A percentile compares a stretch with the other conserved stretches of the same genome.
phyloP scores from a whole-genome alignment of 2,888 invertebrate genomes.

The Cryptocheilus praepositus region DNA sequence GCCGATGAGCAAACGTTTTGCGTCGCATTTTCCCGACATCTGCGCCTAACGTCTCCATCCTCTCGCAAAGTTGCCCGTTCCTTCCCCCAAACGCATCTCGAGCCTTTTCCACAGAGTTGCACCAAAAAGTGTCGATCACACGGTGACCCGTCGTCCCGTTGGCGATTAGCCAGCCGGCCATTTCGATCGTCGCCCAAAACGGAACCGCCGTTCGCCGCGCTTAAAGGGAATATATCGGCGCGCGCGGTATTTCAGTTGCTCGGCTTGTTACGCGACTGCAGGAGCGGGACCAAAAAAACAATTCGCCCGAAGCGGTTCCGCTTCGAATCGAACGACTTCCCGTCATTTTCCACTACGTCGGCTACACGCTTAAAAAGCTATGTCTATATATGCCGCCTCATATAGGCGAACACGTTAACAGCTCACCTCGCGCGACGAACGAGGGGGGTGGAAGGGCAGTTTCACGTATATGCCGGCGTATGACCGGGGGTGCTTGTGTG shows the following conservation, averaged over 20 bases:
- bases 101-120: too few species aligned
- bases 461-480: too few species aligned
- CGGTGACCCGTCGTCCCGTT: too few species aligned
- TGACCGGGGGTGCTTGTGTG: neutral
- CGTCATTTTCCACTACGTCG: conserved; percentile 19
- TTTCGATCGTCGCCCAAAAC: too few species aligned
- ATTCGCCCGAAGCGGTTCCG: conserved; percentile 16
- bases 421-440: conserved; percentile 11
- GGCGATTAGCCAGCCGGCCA: too few species aligned
- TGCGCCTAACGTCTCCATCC: too few species aligned
- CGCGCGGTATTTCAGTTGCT: neutral
- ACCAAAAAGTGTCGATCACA: too few species aligned
- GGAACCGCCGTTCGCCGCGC: neutral
- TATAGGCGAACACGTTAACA: conserved; percentile 16
- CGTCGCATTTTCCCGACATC: too few species aligned
- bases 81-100: neutral
- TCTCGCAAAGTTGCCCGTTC: too few species aligned
- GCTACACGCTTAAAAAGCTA: conserved; percentile 9
- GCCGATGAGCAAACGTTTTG: too few species aligned
- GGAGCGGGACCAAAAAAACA: neutral
- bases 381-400: neutral
- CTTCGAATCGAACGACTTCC: conserved; percentile 10
- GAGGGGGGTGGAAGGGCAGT: neutral
- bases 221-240: conserved; percentile 2
- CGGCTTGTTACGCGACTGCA: neutral